phyloP scores from a whole-genome alignment of 2,888 invertebrate species.

The Ganaspis brasiliensis region DNA sequence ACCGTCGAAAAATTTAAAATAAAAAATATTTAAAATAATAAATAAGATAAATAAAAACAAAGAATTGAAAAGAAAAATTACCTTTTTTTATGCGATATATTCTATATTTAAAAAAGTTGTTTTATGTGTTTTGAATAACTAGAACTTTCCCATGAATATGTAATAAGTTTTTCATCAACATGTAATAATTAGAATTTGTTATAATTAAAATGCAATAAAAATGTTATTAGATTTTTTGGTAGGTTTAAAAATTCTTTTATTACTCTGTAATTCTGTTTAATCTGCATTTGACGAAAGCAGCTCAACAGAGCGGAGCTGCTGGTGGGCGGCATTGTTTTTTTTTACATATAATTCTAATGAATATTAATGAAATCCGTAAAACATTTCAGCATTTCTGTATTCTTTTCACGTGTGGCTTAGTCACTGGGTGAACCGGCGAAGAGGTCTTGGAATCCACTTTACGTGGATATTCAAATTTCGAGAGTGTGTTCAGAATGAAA shows the following conservation, averaged over 20 bases:
- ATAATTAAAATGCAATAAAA: too few species aligned
- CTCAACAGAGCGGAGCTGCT: constrained; percentile 75
- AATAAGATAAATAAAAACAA: too few species aligned
- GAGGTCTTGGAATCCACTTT: constrained; percentile 70
- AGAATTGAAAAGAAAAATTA: too few species aligned
- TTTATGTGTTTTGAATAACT: too few species aligned
- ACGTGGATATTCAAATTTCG: constrained; percentile 77
- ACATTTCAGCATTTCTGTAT: constrained; percentile 73
- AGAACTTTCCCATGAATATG: too few species aligned
- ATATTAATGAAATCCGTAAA: constrained; percentile 76
- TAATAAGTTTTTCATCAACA: too few species aligned
- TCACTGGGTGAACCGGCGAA: constrained; percentile 64
- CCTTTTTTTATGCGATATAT: too few species aligned
- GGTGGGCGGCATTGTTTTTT: constrained; percentile 72
- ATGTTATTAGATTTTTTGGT: too few species aligned
- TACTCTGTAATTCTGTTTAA: constrained; percentile 75
- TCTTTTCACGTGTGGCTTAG: constrained; percentile 79
- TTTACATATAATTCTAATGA: constrained; percentile 75
- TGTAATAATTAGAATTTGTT: too few species aligned
- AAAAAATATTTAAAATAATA: too few species aligned
- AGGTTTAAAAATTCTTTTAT: constrained; percentile 74
- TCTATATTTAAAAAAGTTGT: too few species aligned
- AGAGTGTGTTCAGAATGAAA: constrained; percentile 76
- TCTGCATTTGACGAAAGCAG: constrained; percentile 72
- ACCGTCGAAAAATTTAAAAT: too few species aligned